Base-by-base conservation (phyloP, 64 coral and sea anemone species). In the Dendrophyllia cribrosa region DNA sequence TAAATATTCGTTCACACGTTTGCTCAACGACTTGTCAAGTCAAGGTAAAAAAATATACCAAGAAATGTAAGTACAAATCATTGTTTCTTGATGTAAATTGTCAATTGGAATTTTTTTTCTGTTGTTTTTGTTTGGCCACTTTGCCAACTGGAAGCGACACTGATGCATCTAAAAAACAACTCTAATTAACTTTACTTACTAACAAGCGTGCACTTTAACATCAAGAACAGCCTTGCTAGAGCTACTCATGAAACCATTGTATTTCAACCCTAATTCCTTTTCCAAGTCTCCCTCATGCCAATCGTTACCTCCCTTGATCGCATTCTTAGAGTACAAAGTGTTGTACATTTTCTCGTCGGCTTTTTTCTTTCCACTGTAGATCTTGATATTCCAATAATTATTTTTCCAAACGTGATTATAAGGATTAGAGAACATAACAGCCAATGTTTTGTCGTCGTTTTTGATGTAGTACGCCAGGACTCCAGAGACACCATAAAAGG, bases 341-440 rank as follows among this genome's bases (percentile, higher is more conserved):
- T 79, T 10, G 58, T 79, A 90, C 75, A 79, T 90, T 26, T 13
- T 9, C 12, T 43, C 4, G 75, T 51, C 47, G 43, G 74, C 26
- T 7, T 51, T 26, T 49, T 20, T 90, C 5, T 23, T 17, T n/a
- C 59, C 88, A 23, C 34, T 45, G 75, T 79, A 90, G 8, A 81
- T 9, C 56, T 79, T 79, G 7, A 89, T 47, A 21, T 77, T 77
- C 88, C 88, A 90, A 72, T 59, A 79, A 75, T 90, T 90, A 4
- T 50, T 16, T 14, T 90, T 78, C 16, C 51, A 51, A 48, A 79
- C 66, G 60, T 90, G 66, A 22, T 79, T 66, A 70, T 65, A 90
- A 49, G 88, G 75, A 56, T 79, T 74, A 78, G 74, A 69, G 59
- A 66, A 90, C 13, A 80, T 16, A 5, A 80, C 68, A 4, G 70